Base-by-base conservation (phyloP, 2,797 vertebrate genomes). In the Rhinella marina region DNA sequence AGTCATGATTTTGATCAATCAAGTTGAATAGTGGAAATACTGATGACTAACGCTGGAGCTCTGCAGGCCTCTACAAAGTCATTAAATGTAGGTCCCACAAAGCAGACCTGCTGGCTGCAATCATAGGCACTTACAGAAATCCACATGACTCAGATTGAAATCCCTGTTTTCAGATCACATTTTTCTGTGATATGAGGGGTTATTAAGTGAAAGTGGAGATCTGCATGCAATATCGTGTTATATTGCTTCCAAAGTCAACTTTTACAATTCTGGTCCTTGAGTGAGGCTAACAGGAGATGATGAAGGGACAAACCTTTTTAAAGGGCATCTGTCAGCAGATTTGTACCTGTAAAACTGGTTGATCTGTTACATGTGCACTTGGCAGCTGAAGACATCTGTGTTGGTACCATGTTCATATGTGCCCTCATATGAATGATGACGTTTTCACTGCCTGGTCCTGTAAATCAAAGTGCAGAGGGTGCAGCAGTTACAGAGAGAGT, bases 111-210 rank as follows among this genome's bases (percentile, higher is more conserved):
- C 84, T 77, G 84, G 23, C 27, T 54, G 32, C 57, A 78, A 78
- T 85, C 73, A 85, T 64, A 61, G 29, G 68, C 52, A 84, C 70
- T 85, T 85, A 50, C 41, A 25, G 29, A 73, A 64, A 64, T 62
- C 72, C 57, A 75, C 83, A 76, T 52, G 72, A 76, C 57, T 85
- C 23, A 52, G 29, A 85, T 27, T 81, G 82, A 84, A 76, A 19
- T 41, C 56, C 25, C 41, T 59, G 41, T 12, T 32, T 84, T 14
- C 29, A 84, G 14, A 41, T 23, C 56, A 25, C 23, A 61, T 76
- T 84, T 59, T 84, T 62, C 0, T 76, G 6, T 23, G 57, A 84
- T 75, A 25, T 41, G 59, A 66, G 23, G 32, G 21, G 17, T 23
- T 11, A 27, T 59, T 61, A 32, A 73, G 19, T 4, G 13, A 13